These are phyloP conservation scores for Hippoglossus stenolepis DNA, from an alignment of 2,113 vertebrate genomes.

Conservation along the genomic window DNA sequence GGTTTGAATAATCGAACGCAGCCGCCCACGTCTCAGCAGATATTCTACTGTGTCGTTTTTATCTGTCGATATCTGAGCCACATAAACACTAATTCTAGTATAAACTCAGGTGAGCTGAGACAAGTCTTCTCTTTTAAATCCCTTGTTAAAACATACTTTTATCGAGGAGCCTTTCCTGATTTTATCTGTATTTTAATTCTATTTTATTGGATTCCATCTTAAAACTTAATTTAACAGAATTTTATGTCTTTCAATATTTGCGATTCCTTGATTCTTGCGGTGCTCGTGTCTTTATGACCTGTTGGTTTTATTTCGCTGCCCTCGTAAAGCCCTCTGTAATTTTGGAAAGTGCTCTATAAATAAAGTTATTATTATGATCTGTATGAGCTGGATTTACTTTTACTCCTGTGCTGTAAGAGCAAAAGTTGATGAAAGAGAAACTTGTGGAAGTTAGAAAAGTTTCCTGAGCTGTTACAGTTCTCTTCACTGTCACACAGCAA, in stretches of 20 bases:
- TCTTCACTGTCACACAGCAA: too few relatives aligned
- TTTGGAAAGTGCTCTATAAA: too few relatives aligned
- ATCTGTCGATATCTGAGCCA: constrained; percentile 1
- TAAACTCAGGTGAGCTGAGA: too few relatives aligned
- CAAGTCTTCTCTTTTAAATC: too few relatives aligned
- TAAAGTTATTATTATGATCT: background rate
- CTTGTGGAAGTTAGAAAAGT: background rate
- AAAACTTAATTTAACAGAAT: too few relatives aligned
- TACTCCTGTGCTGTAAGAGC: background rate
- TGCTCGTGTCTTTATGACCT: background rate
- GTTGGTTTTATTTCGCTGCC: background rate
- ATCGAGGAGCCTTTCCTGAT: too few relatives aligned
- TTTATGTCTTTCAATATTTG: too few relatives aligned
- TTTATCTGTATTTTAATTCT: too few relatives aligned
- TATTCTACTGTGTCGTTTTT: constrained; percentile 5
- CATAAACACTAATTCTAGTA: background rate
- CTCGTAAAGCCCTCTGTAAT: too few relatives aligned
- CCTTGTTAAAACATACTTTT: too few relatives aligned
- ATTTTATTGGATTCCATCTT: too few relatives aligned
- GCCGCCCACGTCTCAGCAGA: constrained; percentile 23
- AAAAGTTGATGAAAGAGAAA: background rate
- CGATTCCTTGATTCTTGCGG: too few relatives aligned
- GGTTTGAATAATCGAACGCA: constrained; percentile 36
- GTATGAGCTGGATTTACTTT: background rate
- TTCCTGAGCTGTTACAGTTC: background rate